Evolutionary conservation across 2,797 vertebrate species (phyloP), one percentile per base, ranked within the genome.

Genomic region (Falco cherrug): DNA sequence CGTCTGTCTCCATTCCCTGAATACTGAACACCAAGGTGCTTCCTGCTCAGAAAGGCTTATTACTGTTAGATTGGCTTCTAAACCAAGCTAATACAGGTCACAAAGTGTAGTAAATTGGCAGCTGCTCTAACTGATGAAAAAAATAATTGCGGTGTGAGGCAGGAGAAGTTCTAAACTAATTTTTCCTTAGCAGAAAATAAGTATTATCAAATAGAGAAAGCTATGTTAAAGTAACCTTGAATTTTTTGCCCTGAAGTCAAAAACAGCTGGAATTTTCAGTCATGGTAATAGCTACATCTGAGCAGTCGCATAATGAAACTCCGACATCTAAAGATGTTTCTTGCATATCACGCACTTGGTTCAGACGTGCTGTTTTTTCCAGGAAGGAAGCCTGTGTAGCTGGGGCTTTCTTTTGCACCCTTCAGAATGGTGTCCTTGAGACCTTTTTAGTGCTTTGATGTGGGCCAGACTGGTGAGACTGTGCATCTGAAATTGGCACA

Each of bases 111-210:
- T 93, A 95, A 97, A 97, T 97, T 96, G 81, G 77, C 77, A 93
- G n/a, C 53, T 80, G 78, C 84, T 97, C 91, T 87, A 93, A 88
- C 87, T 93, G 89, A 96, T 96, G 87, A 94, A 94, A 96, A 94
- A 97, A 95, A 81, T 95, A 97, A 96, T 96, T 97, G 87, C 77
- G 43, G 12, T 82, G 12, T 90, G 84, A 96, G n/a, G 93, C 53
- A 61, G 89, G 45, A 91, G 41, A 86, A 61, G 74, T 85, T 93
- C 57, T 95, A 84, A 96, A 93, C 75, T 97, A 93, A 96, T 93
- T 95, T 97, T 82, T 87, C 81, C 87, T n/a, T 79, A 95, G 57
- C 81, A 95, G 84, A 95, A 97, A 94, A 78, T 87, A 95, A 63
- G 56, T 80, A 86, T 84, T 95, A 95, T 89, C 31, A 47, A 93